Base-by-base conservation (phyloP, 2,888 invertebrate species). In the Lasioglossum malachurum region DNA sequence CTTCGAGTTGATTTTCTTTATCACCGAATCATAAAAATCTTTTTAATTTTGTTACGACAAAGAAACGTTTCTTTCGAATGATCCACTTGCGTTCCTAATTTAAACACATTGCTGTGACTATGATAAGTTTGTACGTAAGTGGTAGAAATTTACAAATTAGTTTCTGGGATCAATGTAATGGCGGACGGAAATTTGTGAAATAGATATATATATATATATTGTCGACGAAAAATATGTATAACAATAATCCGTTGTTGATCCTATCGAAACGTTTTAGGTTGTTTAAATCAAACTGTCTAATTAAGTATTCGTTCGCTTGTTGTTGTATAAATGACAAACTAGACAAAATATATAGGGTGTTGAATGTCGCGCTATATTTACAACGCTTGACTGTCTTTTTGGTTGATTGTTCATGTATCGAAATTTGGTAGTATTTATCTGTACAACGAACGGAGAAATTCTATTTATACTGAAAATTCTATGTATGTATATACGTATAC, bases 101-200 rank as follows among this genome's bases (percentile, higher is more conserved):
- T 80, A 85, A 87, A 90, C 86, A 88, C 91, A 89, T 89, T 88
- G 92, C 94, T 94, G 93, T 93, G 93, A 93, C 91, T 93, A 93
- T 88, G 76, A 89, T 93, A 94, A 92, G 92, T 93, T 94, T 86
- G 71, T 90, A 87, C 78, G 81, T 90, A 92, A 91, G 84, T 84
- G 79, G 41, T 92, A 89, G 83, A 80, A 83, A 72, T 91, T 92
- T 91, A 69, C 38, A 92, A 89, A 91, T 93, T 88, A 91, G 92
- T 93, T 92, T 75, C 91, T 93, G 90, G 93, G 94, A 91, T 91
- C 91, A 91, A 91, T 90, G 87, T 88, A 87, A 84, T 86, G 74
- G 76, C 80, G 76, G 75, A 81, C 84, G 67, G 57, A 67, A 75
- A 82, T 83, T 78, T 80, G 71, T 46, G 31, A 86, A 74, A 80